Base-by-base conservation (phyloP, 2,113 vertebrate genomes). In the Sylvia atricapilla region DNA sequence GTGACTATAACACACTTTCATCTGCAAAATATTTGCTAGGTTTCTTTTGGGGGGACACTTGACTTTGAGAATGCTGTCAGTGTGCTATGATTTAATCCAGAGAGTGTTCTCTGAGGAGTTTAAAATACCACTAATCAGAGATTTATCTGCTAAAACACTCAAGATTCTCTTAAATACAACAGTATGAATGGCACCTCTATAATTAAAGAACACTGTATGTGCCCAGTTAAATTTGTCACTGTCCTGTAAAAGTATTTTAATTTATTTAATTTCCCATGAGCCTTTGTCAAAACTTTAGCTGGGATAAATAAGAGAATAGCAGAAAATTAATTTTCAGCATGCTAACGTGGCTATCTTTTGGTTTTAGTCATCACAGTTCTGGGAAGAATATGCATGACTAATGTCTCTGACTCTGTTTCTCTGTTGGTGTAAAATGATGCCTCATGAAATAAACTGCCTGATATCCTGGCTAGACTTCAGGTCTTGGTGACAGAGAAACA, bases 171-270 rank as follows among this genome's bases (percentile, higher is more conserved):
- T 95, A 95, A 96, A 93, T 72, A 58, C 35, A 96, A 66, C 69
- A 83, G 67, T 74, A 75, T 84, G 24, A 95, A 93, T 93, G 78
- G 58, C 89, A 96, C 74, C 47, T 95, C 72, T 84, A 70, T 96
- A 97, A 97, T 97, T 97, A 96, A 96, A 96, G 76, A 96, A 95
- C 70, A 95, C 25, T 9, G 41, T 90, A 72, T 20, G 6, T 94
- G 90, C 96, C 93, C 96, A 95, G 94, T 89, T 94, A 95, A 77
- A 97, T 97, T 96, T 97, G 25, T 96, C 86, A 86, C 47, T 97
- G 70, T 86, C 69, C 96, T 96, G 93, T 93, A 93, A 96, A 97
- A 95, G 69, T 83, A 96, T 96, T 97, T 97, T 95, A 92, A 95
- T 94, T 94, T 96, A 94, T 82, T 96, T 85, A 96, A 96, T 87